Base-by-base conservation (phyloP, 1,140 invertebrate genomes). In the Teleogryllus occipitalis region DNA sequence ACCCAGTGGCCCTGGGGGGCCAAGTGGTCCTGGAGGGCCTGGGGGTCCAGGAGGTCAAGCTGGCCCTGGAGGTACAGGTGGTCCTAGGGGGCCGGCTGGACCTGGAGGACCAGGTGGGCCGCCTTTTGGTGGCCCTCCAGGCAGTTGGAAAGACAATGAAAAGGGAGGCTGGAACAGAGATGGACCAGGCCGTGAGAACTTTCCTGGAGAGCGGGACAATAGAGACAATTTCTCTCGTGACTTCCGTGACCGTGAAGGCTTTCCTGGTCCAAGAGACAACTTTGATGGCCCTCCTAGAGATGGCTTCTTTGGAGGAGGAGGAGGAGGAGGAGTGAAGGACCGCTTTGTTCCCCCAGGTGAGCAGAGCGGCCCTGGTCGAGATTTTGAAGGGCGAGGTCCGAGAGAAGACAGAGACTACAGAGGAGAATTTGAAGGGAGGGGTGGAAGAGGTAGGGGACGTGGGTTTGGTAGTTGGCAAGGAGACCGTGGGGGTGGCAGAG, bases 61-160 rank as follows among this genome's bases (percentile, higher is more conserved):
- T 21, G 77, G 77, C 7, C 77, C 77, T 78, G 21, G 22, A 14
- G 10, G 10, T 72, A 82, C 83, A 49, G 81, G 80, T 74, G 83
- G 81, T 4, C 73, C 47, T n/a, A 47, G 78, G 10, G 47, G 46
- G 39, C 8, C 15, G 8, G 8, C 18, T 21, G 77, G 77, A 12
- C 77, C 77, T 78, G 21, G 22, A 14, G 10, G 10, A 15, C 39
- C 39, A 48, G 73, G 73, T 75, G 15, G 15, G 14, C 46, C 49
- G 15, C 39, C 39, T 48, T 77, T 77, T 77, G 76, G 76, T 39
- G 18, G 15, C 18, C 22, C 18, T 46, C 74, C 12, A 5, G 47
- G 47, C 2, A 65, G 73, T 18, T 10, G 18, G 47, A 65, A 74
- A 47, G 74, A 74, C 18, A 18, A 4, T 8, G 54, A 79, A 39